Conservation (phyloP, 1,140 invertebrate genomes). For the Micrasema minimum region DNA sequence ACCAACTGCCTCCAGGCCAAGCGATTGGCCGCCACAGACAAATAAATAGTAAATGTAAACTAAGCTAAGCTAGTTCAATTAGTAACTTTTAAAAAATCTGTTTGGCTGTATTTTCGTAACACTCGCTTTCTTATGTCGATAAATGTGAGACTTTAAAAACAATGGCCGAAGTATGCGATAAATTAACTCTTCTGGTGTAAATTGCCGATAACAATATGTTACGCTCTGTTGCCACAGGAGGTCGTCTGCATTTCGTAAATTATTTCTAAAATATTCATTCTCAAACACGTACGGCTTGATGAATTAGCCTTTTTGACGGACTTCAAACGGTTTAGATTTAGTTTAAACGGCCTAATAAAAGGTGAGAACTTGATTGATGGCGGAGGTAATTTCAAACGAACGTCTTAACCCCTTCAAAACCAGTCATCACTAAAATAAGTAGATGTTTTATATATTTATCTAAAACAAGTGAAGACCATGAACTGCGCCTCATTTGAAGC, state of each 20-base stretch:
- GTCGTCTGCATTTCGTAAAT: constrained; percentile 28
- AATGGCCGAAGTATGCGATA: constrained; percentile 44
- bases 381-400: constrained; percentile 6
- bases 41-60: no score
- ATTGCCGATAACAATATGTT: constrained; percentile 41
- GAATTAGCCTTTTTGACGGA: constrained; percentile 16
- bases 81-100: no score
- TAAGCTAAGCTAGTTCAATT: no score
- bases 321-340: constrained; percentile 22
- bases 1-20: no score
- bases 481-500: no score
- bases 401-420: no score
- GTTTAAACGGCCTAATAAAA: constrained; percentile 28
- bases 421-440: no score
- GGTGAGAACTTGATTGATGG: constrained; percentile 25
- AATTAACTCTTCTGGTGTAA: constrained; percentile 40
- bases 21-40: no score
- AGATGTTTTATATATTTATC: no score
- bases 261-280: constrained; percentile 17
- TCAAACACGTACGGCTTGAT: constrained; percentile 14
- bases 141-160: constrained; percentile 47
- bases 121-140: constrained; percentile 36
- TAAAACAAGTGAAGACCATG: no score
- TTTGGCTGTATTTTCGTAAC: constrained; percentile 30
- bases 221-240: constrained; percentile 11